Conservation (phyloP, 1,140 invertebrate genomes). For the Tetramorium alpestre region DNA sequence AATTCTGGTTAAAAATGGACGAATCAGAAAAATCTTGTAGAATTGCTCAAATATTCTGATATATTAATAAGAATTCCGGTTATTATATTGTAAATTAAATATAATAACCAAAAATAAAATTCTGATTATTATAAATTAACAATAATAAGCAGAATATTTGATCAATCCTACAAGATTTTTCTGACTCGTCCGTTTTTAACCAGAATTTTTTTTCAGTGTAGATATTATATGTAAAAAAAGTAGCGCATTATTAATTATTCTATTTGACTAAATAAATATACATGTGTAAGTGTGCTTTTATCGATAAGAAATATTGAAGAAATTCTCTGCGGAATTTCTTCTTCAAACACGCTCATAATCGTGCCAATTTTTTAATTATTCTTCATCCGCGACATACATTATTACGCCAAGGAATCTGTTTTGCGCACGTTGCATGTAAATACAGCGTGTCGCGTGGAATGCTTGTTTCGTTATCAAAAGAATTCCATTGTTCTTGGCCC, state of each 20-base stretch:
- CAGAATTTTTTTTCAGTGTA: too few relatives aligned
- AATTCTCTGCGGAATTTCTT: neutral
- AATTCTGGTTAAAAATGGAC: too few relatives aligned
- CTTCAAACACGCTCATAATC: conserved; percentile 2
- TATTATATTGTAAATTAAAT: too few relatives aligned
- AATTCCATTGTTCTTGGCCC: conserved; percentile 52
- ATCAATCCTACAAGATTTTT: too few relatives aligned
- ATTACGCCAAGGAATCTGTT: neutral
- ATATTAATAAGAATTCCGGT: too few relatives aligned
- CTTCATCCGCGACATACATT: neutral
- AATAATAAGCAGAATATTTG: too few relatives aligned
- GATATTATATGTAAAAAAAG: neutral
- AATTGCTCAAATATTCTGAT: too few relatives aligned
- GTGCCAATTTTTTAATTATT: neutral
- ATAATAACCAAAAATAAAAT: too few relatives aligned
- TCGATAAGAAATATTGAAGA: neutral
- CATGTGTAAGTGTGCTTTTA: neutral
- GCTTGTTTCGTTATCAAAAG: conserved; percentile 47
- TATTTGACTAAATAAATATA: neutral
- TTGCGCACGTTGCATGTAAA: conserved; percentile 36
- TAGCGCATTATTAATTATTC: neutral
- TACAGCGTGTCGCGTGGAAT: conserved; percentile 29
- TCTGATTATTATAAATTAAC: too few relatives aligned
- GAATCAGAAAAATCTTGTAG: too few relatives aligned
- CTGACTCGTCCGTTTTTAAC: too few relatives aligned